These are phyloP conservation scores for Zoanthus sociatus DNA, from an alignment of 92 coral and sea anemone genomes.

Conservation along the genomic window DNA sequence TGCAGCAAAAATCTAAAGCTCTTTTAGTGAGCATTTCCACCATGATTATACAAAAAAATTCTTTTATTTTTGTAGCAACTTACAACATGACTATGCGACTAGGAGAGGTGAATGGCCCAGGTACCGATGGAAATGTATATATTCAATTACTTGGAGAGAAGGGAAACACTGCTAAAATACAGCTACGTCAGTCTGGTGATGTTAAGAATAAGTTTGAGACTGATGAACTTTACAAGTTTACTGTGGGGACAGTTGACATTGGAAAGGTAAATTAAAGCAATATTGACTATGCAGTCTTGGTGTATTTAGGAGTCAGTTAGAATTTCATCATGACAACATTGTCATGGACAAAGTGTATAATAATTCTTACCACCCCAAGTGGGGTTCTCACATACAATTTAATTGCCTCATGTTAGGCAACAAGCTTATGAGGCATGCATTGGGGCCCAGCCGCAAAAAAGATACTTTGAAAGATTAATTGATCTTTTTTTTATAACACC, in stretches of 20 bases:
- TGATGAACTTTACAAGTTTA: constrained; percentile 86
- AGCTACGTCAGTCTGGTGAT: constrained; percentile 91
- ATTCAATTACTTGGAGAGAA: constrained; percentile 91
- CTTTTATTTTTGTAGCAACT: constrained; percentile 59
- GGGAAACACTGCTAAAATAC: constrained; percentile 90
- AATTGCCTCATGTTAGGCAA: too few relatives aligned
- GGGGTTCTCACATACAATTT: too few relatives aligned
- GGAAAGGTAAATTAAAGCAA: constrained; percentile 75
- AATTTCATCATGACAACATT: too few relatives aligned
- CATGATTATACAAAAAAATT: too few relatives aligned
- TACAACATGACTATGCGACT: constrained; percentile 90
- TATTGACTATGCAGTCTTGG: not conserved
- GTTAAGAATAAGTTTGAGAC: constrained; percentile 73
- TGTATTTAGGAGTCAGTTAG: not conserved
- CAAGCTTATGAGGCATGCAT: too few relatives aligned
- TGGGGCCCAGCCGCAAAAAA: too few relatives aligned
- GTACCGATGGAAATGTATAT: constrained; percentile 96
- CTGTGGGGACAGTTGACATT: constrained; percentile 85
- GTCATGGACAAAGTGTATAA: too few relatives aligned
- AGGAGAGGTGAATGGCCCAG: constrained; percentile 92
- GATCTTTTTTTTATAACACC: too few relatives aligned
- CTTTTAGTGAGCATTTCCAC: too few relatives aligned
- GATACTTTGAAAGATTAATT: too few relatives aligned
- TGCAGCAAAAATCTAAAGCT: too few relatives aligned
- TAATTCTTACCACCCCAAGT: too few relatives aligned